These are phyloP conservation scores for Metopolophium dirhodum DNA, from an alignment of 1,140 invertebrate genomes.

Conservation along the genomic window DNA sequence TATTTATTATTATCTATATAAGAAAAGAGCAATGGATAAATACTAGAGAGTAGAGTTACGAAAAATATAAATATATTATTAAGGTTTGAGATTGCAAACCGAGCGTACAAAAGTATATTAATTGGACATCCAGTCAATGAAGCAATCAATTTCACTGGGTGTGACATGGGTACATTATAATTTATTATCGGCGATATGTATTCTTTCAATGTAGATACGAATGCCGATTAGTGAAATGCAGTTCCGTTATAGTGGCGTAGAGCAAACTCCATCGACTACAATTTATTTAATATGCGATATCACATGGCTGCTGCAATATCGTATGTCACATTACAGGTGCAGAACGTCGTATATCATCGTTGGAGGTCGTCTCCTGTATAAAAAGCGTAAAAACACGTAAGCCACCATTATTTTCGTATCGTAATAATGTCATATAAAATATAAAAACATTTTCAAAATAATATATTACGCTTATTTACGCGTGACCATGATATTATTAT, in stretches of 20 bases:
- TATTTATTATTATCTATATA: neutral
- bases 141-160: neutral
- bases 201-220: neutral
- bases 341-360: neutral
- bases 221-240: neutral
- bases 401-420: no score
- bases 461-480: no score
- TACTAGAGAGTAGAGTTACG: neutral
- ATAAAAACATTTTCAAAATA: no score
- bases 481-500: no score
- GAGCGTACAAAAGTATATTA: neutral
- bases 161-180: neutral
- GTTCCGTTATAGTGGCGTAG: neutral
- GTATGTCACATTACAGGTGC: neutral
- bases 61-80: neutral
- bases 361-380: neutral
- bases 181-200: neutral
- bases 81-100: neutral
- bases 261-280: neutral
- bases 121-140: neutral
- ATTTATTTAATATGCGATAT: neutral
- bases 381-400: neutral
- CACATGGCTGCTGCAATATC: neutral
- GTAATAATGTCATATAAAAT: no score
- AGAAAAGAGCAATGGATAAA: neutral